Evolutionary conservation across 2,888 invertebrate genomes (phyloP).

Genomic region (Zaprionus obscuricornis): DNA sequence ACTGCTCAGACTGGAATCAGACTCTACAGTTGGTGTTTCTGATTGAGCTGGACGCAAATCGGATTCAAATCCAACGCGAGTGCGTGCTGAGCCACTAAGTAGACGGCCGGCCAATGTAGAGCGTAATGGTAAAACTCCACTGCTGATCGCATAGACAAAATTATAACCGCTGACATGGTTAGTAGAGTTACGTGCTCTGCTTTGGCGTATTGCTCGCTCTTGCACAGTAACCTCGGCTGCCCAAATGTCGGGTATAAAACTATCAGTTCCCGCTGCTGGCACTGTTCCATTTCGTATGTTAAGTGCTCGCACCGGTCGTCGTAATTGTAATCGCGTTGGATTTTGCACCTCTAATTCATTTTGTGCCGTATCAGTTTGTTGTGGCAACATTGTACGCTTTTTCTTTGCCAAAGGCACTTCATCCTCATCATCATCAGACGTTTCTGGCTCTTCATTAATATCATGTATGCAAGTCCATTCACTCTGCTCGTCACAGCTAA

Average conservation of each 20-base stretch:
- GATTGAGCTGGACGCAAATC: slow-evolving; percentile 9
- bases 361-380: not conserved
- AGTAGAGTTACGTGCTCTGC: slow-evolving; percentile 72
- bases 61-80: slow-evolving; percentile 3
- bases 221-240: slow-evolving; percentile 83
- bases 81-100: slow-evolving; percentile 20
- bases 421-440: slow-evolving; percentile 79
- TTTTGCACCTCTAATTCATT: too few species aligned
- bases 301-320: slow-evolving; percentile 4
- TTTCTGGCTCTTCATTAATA: slow-evolving; percentile 88
- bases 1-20: slow-evolving; percentile 24
- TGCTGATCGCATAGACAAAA: slow-evolving; percentile 83
- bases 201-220: slow-evolving; percentile 80
- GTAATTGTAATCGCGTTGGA: not conserved
- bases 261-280: slow-evolving; percentile 53
- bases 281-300: not conserved
- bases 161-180: slow-evolving; percentile 81
- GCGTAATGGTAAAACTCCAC: slow-evolving; percentile 79
- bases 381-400: slow-evolving; percentile 29
- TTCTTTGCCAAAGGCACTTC: slow-evolving; percentile 54
- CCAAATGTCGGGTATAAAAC: slow-evolving; percentile 83
- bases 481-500: slow-evolving; percentile 92
- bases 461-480: slow-evolving; percentile 98
- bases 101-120: slow-evolving; percentile 26
- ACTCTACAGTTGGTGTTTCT: slow-evolving; percentile 25